Base-by-base conservation (phyloP, 2,888 invertebrate species). In the Pyrrhosoma nymphula region DNA sequence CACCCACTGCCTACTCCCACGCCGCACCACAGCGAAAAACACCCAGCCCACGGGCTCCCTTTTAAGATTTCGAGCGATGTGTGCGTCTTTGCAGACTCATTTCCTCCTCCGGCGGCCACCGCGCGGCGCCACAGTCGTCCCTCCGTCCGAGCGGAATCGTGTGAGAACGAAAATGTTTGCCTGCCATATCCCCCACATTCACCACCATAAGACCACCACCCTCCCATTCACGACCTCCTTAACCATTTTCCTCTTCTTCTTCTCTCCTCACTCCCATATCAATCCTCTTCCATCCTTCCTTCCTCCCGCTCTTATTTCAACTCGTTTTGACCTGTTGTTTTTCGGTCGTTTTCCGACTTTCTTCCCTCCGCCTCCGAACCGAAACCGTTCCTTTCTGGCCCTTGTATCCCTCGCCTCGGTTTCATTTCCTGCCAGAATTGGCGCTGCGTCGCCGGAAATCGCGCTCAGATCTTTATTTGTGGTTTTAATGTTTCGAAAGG, bases 401-500 rank as follows among this genome's bases (percentile, higher is more conserved):
- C 16, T 82, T 35, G 39, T 75, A 93, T 93, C 93, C 39, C 35
- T 82, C 75, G 47, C 47, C 69, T 93, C 69, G 69, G 69, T 93
- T 93, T 93, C 69, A 93, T 69, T 93, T 93, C 75, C 93, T 47
- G 69, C 93, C 47, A 93, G 63, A 93, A 47, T 69, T 93, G 69
- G 93, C 47, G 23, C 93, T 69, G 63, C 47, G 39, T 69, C 93
- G 47, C 47, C 89, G 89, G 89, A 89, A 56, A 89, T 89, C 89
- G 89, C 89, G 55, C 55, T 35, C 47, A 47, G 63, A 93, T 26
- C 69, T 63, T 93, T 93, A 93, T 93, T 93, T 93, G 93, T n/a
- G 69, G 93, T 93, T 93, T 93, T 93, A 93, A 93, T 93, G 93
- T 69, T 63, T 93, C 93, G 93, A 69, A 93, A 69, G 60, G n/a